Evolutionary conservation across 2,113 vertebrate species (phyloP).

Genomic region (Otolemur garnettii): DNA sequence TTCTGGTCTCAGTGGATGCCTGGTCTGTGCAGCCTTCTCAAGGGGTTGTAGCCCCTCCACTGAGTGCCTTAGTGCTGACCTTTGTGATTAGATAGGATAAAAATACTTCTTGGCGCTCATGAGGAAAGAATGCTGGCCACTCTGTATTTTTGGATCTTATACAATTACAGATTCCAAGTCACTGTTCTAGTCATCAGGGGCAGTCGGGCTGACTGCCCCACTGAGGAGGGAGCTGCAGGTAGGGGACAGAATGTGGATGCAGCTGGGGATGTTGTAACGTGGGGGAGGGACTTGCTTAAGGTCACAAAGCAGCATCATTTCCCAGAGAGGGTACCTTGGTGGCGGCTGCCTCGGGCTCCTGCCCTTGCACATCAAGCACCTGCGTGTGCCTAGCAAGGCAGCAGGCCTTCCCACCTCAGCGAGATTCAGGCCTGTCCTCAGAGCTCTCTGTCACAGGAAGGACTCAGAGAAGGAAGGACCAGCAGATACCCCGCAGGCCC

Average conservation of each 20-base stretch:
- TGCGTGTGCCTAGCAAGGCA: neutral
- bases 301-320: neutral
- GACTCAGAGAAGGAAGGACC: too few relatives aligned
- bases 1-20: accelerated
- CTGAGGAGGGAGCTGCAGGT: neutral
- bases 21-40: neutral
- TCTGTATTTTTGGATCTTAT: slow-evolving; percentile 54
- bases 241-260: neutral
- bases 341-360: neutral
- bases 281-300: neutral
- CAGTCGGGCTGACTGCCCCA: neutral
- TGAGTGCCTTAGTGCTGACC: neutral
- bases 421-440: too few relatives aligned
- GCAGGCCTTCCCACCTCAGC: too few relatives aligned
- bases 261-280: neutral
- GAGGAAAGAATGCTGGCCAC: slow-evolving; percentile 82
- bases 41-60: neutral
- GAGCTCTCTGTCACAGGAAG: neutral
- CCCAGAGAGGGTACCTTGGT: neutral
- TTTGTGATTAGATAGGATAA: slow-evolving; percentile 78
- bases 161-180: neutral
- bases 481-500: neutral
- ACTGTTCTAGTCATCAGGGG: accelerated
- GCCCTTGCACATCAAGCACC: neutral
- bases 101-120: slow-evolving; percentile 76